Base-by-base conservation (phyloP, 2,888 invertebrate genomes). In the Eilema griseolum region DNA sequence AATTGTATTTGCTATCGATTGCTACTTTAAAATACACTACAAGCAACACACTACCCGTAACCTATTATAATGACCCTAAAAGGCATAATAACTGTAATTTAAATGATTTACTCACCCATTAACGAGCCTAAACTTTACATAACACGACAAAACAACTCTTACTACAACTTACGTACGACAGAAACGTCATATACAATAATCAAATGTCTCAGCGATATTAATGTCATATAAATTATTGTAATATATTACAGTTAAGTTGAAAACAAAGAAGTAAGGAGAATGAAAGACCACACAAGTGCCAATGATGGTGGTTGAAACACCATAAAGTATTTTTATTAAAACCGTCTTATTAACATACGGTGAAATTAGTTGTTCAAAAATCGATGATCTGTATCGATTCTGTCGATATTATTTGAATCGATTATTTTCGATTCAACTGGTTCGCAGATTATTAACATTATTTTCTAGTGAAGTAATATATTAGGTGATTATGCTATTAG, bases 251-350 rank as follows among this genome's bases (percentile, higher is more conserved):
- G 71, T 74, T 69, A 46, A 66, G 71, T 63, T 70, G 79, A 76
- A 83, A 82, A 86, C 85, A 86, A 86, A 82, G 80, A 76, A 70
- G 66, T 66, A 65, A 76, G 68, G 67, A 23, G 61, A 62, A 63
- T n/a, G 10, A 24, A 63, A 66, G 86, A 86, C 86, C 86, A 86
- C 87, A 87, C 86, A 81, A 75, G 76, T 77, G 76, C 71, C 75
- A 66, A 67, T 62, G 67, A 41, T 66, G 11, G 67, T 63, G 68
- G 31, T 65, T 60, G 76, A 41, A 75, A 80, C 23, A 72, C 72
- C 86, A 88, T 90, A 90, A 90, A 90, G 83, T 87, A 89, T 88
- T 84, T 82, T 76, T 90, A 90, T 89, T 88, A 88, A 89, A 88
- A 86, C 77, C 78, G 67, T 75, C 85, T 83, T 85, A 89, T 89